These are phyloP conservation scores for Macrobrachium rosenbergii DNA, from an alignment of 1,140 invertebrate species.

Conservation along the genomic window DNA sequence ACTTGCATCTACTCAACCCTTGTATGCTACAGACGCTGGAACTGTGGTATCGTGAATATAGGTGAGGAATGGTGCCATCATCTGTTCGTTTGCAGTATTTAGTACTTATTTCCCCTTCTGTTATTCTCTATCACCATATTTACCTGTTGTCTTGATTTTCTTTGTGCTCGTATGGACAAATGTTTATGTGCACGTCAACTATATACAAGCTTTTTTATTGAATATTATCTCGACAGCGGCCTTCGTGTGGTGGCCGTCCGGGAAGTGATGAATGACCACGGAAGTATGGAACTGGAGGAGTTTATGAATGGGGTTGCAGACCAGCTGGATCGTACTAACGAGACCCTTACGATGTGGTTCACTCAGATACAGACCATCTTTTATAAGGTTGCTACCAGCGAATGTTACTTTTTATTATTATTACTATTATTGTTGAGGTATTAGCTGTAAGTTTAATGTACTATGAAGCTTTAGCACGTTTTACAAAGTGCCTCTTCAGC, in stretches of 20 bases:
- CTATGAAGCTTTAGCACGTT: too few species aligned
- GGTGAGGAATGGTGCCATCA: constrained; percentile 72
- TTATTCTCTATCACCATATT: neutral
- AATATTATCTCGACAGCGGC: constrained; percentile 69
- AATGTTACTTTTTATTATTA: constrained; percentile 72
- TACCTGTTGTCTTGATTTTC: neutral
- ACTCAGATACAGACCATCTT: constrained; percentile 76
- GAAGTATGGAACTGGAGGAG: constrained; percentile 74
- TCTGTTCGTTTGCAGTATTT: neutral
- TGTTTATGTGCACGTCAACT: too few species aligned
- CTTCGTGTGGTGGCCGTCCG: constrained; percentile 74
- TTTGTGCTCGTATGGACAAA: neutral
- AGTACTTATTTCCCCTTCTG: neutral
- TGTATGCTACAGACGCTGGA: constrained; percentile 85
- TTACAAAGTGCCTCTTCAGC: too few species aligned
- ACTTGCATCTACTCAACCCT: constrained; percentile 85
- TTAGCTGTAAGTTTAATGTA: neutral
- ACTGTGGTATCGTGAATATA: constrained; percentile 84
- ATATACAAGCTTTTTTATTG: neutral
- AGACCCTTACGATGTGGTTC: constrained; percentile 73
- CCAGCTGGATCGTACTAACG: constrained; percentile 39
- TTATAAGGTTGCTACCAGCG: constrained; percentile 70
- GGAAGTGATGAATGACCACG: constrained; percentile 71
- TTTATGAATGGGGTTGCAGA: constrained; percentile 74
- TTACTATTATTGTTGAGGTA: constrained; percentile 70